Percentiles rank a stretch among this genome's conserved stretches.
phyloP scores from a whole-genome alignment of 1,140 invertebrate genomes.

The Panulirus ornatus region DNA sequence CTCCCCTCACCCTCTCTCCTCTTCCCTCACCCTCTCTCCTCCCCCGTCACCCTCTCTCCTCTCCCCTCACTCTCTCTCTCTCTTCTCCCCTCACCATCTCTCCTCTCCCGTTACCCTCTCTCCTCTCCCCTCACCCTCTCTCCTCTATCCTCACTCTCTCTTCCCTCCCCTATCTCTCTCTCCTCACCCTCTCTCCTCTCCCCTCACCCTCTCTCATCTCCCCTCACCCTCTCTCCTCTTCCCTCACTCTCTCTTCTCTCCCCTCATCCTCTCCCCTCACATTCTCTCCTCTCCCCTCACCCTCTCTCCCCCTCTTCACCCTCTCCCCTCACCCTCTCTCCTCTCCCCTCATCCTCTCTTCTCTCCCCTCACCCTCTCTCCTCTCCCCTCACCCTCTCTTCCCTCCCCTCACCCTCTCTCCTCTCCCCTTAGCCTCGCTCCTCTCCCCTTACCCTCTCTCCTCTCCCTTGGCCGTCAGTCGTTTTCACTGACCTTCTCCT shows the following conservation, averaged over 20 bases:
- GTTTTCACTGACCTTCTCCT: background rate
- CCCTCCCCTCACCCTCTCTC: background rate
- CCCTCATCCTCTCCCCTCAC: background rate
- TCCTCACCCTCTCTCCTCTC: background rate
- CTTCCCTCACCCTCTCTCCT: background rate
- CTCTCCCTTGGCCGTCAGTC: background rate
- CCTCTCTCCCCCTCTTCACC: background rate
- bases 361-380: background rate
- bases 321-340: background rate
- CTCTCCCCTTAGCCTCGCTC: background rate
- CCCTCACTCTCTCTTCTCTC: background rate
- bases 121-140: background rate
- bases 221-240: background rate
- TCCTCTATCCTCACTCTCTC: background rate
- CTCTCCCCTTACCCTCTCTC: background rate
- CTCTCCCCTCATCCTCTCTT: background rate
- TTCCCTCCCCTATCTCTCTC: background rate
- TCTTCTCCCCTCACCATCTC: background rate
- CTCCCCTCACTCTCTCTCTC: background rate
- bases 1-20: background rate
- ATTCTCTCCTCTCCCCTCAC: background rate
- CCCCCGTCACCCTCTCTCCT: background rate
- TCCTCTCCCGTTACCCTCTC: background rate
- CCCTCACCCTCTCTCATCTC: background rate
- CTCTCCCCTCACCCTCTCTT: background rate